Base-by-base conservation (phyloP, 2,797 vertebrate species). In the Aldrovandia affinis region DNA sequence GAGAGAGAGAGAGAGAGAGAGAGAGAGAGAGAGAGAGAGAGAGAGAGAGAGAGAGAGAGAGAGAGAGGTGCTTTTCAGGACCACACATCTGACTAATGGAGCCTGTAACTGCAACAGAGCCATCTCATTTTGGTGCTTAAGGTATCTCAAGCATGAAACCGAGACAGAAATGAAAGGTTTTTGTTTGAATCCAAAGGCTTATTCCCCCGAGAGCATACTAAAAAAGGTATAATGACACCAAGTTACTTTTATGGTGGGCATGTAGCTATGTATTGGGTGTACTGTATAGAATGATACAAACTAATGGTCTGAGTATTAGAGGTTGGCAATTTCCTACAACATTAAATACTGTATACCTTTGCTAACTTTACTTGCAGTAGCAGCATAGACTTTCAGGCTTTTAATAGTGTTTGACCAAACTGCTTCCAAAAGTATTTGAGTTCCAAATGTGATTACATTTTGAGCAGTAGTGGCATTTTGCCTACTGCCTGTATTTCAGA, bases 11-110 rank as follows among this genome's bases (percentile, higher is more conserved):
- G 47, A 50, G n/a, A 30, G 68, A 77, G 85, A 80, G 78, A 81
- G 75, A 80, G 10, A 20, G 59, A 47, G 59, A 39, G 59, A 63
- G 8, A 47, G 52, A 20, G 57, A 9, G n/a, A 65, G 36, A 28
- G 10, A 50, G 47, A 50, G 47, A 50, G 47, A 50, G 47, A 50
- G 47, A 2, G 47, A 50, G 47, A 50, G 47, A 50, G 47, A 50
- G 47, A 50, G n/a, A 30, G 68, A 77, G 85, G 68, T 83, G n/a
- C 39, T 50, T 70, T 52, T 54, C 42, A 78, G 85, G 83, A 83
- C 78, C 52, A 78, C 78, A 84, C 86, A 85, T 87, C 81, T 85
- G 83, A 84, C 84, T 87, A 87, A 89, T 87, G 86, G 86, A 30
- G 81, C 86, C 85, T 87, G 83, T 86, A 88, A 86, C 84, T 78